These are phyloP conservation scores for Poeciliopsis presidionis DNA, from an alignment of 2,797 vertebrate species.

Conservation along the genomic window DNA sequence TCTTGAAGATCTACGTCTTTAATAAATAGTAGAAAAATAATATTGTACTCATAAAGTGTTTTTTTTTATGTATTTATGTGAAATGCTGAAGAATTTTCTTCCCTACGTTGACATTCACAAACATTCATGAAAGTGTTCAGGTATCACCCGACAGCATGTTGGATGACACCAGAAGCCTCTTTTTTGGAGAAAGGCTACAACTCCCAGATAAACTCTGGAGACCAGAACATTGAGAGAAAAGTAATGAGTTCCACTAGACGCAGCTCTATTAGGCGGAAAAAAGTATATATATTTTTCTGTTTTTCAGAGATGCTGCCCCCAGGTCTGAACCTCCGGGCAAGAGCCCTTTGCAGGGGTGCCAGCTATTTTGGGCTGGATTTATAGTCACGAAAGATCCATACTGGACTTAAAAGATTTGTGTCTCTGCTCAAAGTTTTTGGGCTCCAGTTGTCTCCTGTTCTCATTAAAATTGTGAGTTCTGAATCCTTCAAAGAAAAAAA, in stretches of 20 bases:
- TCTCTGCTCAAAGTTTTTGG: constrained; percentile 22
- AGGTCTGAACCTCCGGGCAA: constrained; percentile 8
- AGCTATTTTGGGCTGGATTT: constrained; percentile 22
- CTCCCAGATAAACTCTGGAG: constrained; percentile 20
- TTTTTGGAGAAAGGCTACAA: constrained; percentile 17
- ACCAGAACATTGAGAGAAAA: constrained; percentile 19
- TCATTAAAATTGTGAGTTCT: constrained; percentile 21
- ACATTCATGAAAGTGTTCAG: constrained; percentile 46
- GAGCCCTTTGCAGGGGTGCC: constrained; percentile 7
- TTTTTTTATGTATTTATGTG: constrained; percentile 64
- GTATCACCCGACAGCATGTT: constrained; percentile 14
- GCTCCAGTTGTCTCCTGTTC: constrained; percentile 42
- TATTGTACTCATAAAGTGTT: constrained; percentile 80
- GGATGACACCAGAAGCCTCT: constrained; percentile 17
- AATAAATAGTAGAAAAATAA: constrained; percentile 99
- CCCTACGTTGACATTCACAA: constrained; percentile 53
- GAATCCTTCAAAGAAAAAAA: constrained; percentile 45
- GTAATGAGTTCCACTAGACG: constrained; percentile 26
- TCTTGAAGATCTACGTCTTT: constrained; percentile 77
- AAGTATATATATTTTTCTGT: neutral
- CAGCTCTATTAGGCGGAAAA: constrained; percentile 13
- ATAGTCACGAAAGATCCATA: constrained; percentile 25
- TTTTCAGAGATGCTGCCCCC: constrained; percentile 22
- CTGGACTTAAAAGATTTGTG: constrained; percentile 8
- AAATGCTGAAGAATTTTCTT: constrained; percentile 80